phyloP scores from a whole-genome alignment of 2,888 invertebrate species.

The Axea sp. region DNA sequence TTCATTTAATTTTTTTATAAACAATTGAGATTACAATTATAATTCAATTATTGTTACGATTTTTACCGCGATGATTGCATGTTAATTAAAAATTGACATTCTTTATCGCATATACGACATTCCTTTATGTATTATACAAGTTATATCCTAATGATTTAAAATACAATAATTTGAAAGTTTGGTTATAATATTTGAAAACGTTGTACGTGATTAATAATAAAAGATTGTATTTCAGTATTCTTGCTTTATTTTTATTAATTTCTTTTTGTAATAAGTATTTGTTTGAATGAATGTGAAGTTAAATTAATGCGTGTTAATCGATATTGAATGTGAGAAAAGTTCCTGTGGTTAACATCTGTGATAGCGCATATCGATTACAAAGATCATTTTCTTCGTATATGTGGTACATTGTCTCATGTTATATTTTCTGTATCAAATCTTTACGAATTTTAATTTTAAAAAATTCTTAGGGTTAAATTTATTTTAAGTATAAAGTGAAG shows the following conservation, averaged over 20 bases:
- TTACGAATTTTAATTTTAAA: no score
- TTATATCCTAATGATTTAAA: conserved; percentile 1
- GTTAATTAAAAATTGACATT: conserved; percentile 39
- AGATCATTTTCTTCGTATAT: conserved; percentile 25
- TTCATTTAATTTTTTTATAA: no score
- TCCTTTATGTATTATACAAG: background rate
- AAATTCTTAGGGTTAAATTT: no score
- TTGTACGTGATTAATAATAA: conserved; percentile 30
- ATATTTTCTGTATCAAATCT: background rate
- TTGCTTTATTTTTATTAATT: no score
- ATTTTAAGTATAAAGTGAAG: no score
- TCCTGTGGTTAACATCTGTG: conserved; percentile 20
- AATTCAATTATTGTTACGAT: no score
- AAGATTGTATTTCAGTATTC: conserved; percentile 1
- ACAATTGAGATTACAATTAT: no score
- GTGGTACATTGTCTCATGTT: conserved; percentile 18
- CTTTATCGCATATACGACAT: conserved; percentile 9
- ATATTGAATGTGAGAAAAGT: conserved; percentile 20
- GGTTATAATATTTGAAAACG: conserved; percentile 14
- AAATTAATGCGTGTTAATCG: no score
- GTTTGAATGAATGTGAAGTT: no score
- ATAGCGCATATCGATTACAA: conserved; percentile 21
- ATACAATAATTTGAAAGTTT: conserved; percentile 16
- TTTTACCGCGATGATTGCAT: conserved; percentile 54
- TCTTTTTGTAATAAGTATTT: no score